These are phyloP conservation scores for Anastatus disparis DNA, from an alignment of 1,140 invertebrate species.

Conservation along the genomic window DNA sequence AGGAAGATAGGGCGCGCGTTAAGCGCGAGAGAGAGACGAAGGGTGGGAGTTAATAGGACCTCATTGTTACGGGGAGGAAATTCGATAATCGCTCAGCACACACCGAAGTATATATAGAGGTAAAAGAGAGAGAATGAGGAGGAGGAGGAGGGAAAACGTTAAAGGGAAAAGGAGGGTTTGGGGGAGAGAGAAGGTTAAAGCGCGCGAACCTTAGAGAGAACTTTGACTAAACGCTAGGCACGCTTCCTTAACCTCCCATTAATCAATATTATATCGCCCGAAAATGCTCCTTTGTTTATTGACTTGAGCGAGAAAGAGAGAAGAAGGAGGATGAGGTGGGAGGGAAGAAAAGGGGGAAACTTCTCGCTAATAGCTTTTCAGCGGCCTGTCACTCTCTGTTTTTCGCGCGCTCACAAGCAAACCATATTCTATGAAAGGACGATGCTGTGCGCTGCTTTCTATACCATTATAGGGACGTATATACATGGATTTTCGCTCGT, in stretches of 20 bases:
- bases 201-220: constrained; percentile 61
- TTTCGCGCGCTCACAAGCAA: constrained; percentile 6
- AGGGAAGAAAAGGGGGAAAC: too few relatives aligned
- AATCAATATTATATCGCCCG: constrained; percentile 69
- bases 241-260: constrained; percentile 69
- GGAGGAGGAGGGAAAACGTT: constrained; percentile 28
- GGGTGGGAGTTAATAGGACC: constrained; percentile 68
- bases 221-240: constrained; percentile 67
- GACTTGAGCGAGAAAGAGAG: too few relatives aligned
- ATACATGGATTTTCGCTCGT: not conserved
- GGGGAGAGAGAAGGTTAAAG: not conserved
- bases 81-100: constrained; percentile 68
- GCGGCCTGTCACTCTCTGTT: constrained; percentile 49
- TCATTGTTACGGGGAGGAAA: constrained; percentile 67
- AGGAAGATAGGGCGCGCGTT: not conserved
- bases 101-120: too few relatives aligned
- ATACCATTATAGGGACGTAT: too few relatives aligned
- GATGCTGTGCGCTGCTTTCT: constrained; percentile 12
- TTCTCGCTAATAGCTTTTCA: constrained; percentile 66
- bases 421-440: constrained; percentile 14
- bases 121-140: constrained; percentile 48
- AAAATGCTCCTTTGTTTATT: constrained; percentile 68
- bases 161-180: constrained; percentile 21
- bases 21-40: constrained; percentile 25
- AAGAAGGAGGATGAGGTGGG: too few relatives aligned